These are phyloP conservation scores for Spheniscus mendiculus DNA, from an alignment of 2,113 vertebrate genomes.

Conservation along the genomic window DNA sequence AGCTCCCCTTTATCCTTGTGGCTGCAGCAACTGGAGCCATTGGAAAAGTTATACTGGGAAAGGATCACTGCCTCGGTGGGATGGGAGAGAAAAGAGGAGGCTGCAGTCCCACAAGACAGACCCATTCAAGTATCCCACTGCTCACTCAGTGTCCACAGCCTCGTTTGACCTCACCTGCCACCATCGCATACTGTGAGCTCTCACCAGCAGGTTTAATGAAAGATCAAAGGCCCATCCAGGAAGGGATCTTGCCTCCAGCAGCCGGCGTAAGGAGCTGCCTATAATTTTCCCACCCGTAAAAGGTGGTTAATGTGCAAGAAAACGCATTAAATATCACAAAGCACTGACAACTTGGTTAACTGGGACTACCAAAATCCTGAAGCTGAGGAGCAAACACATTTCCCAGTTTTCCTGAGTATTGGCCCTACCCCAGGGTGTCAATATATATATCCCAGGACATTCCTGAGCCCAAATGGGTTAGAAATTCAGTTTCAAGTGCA, in stretches of 20 bases:
- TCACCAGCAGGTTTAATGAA: background rate
- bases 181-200: background rate
- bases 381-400: background rate
- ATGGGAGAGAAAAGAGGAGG: background rate
- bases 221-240: background rate
- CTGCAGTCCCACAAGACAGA: background rate
- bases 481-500: background rate
- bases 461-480: background rate
- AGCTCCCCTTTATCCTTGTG: background rate
- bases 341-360: background rate
- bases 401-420: background rate
- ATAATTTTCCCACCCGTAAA: background rate
- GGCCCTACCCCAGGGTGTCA: background rate
- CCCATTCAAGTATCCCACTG: background rate
- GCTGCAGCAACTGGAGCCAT: background rate
- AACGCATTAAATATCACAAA: background rate
- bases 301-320: background rate
- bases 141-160: background rate
- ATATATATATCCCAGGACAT: background rate
- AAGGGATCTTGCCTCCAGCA: background rate
- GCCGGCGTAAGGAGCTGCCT: background rate
- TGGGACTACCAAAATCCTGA: background rate
- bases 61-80: background rate
- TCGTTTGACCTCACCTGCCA: background rate
- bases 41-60: background rate